A percentile compares a stretch with the other conserved stretches of the same genome.
These are phyloP conservation scores for Amblyopsis rosae DNA, from an alignment of 2,113 vertebrate genomes.

Conservation along the genomic window DNA sequence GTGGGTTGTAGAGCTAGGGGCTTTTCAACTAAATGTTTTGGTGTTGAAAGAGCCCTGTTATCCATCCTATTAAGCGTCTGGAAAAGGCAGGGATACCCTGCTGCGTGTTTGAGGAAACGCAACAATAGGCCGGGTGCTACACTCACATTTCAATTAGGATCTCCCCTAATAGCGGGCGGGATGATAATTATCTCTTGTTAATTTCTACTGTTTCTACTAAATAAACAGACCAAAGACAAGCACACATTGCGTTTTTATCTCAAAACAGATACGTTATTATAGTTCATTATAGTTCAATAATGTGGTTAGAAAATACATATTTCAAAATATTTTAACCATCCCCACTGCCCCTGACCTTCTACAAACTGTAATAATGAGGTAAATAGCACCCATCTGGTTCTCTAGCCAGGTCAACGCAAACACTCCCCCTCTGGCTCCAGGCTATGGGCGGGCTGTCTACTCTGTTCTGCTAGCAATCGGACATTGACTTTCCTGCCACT, in stretches of 20 bases:
- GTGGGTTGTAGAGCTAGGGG: no score
- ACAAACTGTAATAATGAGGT: no score
- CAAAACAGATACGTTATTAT: constrained; percentile 16
- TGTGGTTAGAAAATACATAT: no score
- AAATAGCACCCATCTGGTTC: no score
- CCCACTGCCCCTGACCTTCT: no score
- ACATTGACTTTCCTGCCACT: not conserved
- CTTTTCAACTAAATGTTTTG: not conserved
- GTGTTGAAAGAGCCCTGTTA: constrained; percentile 20
- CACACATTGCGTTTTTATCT: constrained; percentile 64
- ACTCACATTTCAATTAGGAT: constrained; percentile 55
- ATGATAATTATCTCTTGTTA: constrained; percentile 76
- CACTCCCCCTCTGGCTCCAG: constrained; percentile 13
- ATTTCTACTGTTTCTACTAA: constrained; percentile 58
- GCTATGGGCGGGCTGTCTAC: not conserved
- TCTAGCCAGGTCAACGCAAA: not conserved
- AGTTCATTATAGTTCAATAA: no score
- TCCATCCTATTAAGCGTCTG: constrained; percentile 25
- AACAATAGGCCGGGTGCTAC: constrained; percentile 32
- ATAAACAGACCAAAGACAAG: constrained; percentile 47
- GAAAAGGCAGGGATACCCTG: constrained; percentile 24
- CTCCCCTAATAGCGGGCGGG: constrained; percentile 42
- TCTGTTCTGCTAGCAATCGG: not conserved
- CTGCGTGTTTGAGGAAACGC: constrained; percentile 29
- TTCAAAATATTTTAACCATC: no score